Evolutionary conservation across 2,888 invertebrate genomes (phyloP), one percentile per base, ranked within the genome.

Genomic region (Crematogaster levior): DNA sequence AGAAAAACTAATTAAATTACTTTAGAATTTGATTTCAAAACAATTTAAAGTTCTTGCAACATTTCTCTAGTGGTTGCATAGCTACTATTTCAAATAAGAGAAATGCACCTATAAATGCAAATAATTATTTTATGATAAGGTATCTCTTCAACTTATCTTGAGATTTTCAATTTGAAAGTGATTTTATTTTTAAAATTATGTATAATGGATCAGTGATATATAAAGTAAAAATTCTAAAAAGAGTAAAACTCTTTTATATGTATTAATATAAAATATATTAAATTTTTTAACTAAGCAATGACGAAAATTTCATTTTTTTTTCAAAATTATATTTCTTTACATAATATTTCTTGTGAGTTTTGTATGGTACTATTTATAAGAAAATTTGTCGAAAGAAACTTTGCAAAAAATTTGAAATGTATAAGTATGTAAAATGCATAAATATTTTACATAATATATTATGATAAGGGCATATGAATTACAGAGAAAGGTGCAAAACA

Each of bases 61-160:
- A 48, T 74, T 72, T 65, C 12, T n/a, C 37, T 65, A 63, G 27
- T 2, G 46, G 34, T 56, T 34, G 6, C 6, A 30, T 58, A 56
- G n/a, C 43, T 48, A 48, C 24, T 10, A 56, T 21, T 75, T 43
- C 0, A 51, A 73, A 68, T 61, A 79, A 37, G 15, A 70, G 10
- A 83, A 87, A 87, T 86, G 79, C 65, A 63, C 4, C 66, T 72
- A 60, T 83, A 86, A 85, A 86, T 86, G 79, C 65, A 56, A 27
- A 80, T 34, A 60, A 73, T 68, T 46, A 6, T 48, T 48, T 7
- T 48, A 21, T 61, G n/a, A 56, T 53, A 60, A 34, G 3, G 27
- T 24, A 10, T 61, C 1, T 48, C 24, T 27, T 51, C 34, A 63
- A 77, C 53, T 21, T 24, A 74, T 53, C 15, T 43, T 80, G n/a